Evolutionary conservation across 2,888 invertebrate species (phyloP), one percentile per base, ranked within the genome.

Genomic region (Caenorhabditis sp.): DNA sequence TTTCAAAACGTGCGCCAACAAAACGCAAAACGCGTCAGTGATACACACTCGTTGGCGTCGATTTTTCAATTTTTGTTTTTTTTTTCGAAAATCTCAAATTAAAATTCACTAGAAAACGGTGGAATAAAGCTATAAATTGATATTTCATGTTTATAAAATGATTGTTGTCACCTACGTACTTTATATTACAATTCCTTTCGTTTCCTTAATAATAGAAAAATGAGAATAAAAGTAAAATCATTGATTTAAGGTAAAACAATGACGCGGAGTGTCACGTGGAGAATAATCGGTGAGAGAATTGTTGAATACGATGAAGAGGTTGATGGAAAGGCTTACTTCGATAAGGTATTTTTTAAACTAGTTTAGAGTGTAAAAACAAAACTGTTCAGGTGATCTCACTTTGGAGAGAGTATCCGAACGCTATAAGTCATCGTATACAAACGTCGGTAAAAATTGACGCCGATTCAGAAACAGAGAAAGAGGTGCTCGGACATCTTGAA

Each of bases 341-440:
- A 71, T 19, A 78, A 76, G 66, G 78, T 77, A 49, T 21, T 23
- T 43, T 4, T 21, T 53, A 23, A 23, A 21, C 4, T n/a, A n/a
- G 2, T 17, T 23, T 3, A 21, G 21, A 53, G 5, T 23, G 21
- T 19, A 12, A 53, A 53, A 58, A 26, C 21, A 6, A 1, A 4
- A 2, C n/a, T 31, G 64, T 71, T 21, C 37, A 77, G 77, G 23
- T 76, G 2, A 65, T 78, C 50, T 55, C 62, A 19, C 59, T 81
- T 5, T 81, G 81, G 81, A 54, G 64, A 24, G 72, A 66, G n/a
- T 75, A 81, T 26, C 62, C 66, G 1, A 76, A 78, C 14, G 66
- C 81, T 14, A 51, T 78, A 3, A 76, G 73, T 31, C 63, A 67
- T 24, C 55, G 81, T 43, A 66, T 78, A 27, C 67, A 66, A 19